Base-by-base conservation (phyloP, 2,797 vertebrate species). In the Prunella strophiata region DNA sequence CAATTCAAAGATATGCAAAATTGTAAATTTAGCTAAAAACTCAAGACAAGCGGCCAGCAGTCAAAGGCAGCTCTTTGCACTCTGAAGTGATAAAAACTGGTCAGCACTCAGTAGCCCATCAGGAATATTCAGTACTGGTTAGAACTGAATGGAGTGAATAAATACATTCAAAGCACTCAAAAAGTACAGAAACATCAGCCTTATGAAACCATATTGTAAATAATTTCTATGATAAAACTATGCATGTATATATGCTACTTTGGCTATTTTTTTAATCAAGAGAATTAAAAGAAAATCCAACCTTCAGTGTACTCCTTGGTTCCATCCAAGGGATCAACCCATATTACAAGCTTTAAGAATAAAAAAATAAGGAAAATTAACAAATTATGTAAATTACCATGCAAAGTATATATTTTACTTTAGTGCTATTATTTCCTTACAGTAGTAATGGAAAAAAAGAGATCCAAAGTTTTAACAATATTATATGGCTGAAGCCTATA, bases 251-350 rank as follows among this genome's bases (percentile, higher is more conserved):
- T 55, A 55, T 55, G 27, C 36, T 77, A 68, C 29, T 57, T 91
- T 16, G 77, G 20, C 48, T 22, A 23, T 32, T 40, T 89, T 47
- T 84, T 62, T 13, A 47, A 85, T 51, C 13, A 63, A 25, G 15
- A 85, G 16, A 81, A 92, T 61, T n/a, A 32, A 89, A 95, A 85
- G 29, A 93, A 32, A 88, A 65, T 76, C 97, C 57, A 77, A 99
- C 99, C 99, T 99, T 99, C 99, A 32, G 99, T 99, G 83, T 99
- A 99, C 94, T 99, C 99, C 96, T 99, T 99, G 74, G 99, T 99
- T 77, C 99, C 99, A 95, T 99, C 99, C 52, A 99, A 97, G 61
- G 99, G 99, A 96, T 99, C 99, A 16, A 99, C 99, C 99, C 99
- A 99, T 85, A 99, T 99, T 57, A 99, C 99, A 30, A 99, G 98